Evolutionary conservation across 2,113 vertebrate genomes (phyloP), one percentile per base, ranked within the genome.

Genomic region (Hyaena hyaena): DNA sequence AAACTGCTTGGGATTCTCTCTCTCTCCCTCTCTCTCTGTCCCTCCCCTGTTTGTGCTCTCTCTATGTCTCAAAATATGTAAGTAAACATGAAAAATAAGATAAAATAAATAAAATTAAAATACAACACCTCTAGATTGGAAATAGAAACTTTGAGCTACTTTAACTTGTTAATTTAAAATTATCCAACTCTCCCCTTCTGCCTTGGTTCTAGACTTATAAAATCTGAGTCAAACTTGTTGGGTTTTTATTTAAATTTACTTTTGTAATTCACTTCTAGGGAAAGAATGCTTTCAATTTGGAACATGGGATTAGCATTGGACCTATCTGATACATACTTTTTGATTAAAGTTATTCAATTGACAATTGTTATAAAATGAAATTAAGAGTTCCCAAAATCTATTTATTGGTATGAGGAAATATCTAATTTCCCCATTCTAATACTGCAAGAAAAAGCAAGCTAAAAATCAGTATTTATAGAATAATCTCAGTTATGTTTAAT

Each of bases 161-260:
- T 96, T 83, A 89, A 66, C 24, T 69, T 83, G 23, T 73, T 48
- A 45, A 77, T 1, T 74, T 90, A 94, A 65, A 95, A 77, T 76
- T 69, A 84, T 45, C n/a, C 19, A 87, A 69, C 17, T 76, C 24
- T 33, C 21, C 63, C 43, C 39, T 96, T 21, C 71, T 82, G 14
- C 31, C 82, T 89, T 92, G 33, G 81, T 92, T 86, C 79, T 45
- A 73, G 66, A 21, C 15, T 93, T 87, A 79, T 48, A 73, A 86
- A 95, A 74, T 77, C 43, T 65, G 63, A 91, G 68, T 95, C 48
- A 68, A 53, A 24, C 82, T 71, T 91, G 1, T 43, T 10, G 5
- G 1, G 5, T 53, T 31, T 69, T 43, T 61, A 12, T 45, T 65
- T 31, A 77, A 48, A 48, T 77, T 77, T 77, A 43, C 28, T 66